Percentiles rank a stretch among this genome's conserved stretches.
Conservation (phyloP, 2,888 invertebrate genomes). For the Drosophila emarginata region DNA sequence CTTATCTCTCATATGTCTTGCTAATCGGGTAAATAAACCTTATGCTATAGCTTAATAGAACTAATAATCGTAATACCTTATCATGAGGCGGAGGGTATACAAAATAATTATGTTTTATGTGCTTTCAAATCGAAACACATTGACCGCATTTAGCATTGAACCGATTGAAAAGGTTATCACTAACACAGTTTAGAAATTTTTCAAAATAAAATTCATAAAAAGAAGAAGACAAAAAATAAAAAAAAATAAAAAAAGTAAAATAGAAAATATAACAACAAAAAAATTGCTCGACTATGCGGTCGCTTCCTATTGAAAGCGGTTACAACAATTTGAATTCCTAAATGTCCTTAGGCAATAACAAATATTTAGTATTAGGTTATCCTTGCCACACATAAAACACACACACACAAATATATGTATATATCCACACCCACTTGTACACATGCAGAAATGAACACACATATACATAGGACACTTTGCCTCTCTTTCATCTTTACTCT, state of each 20-base stretch:
- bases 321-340: slow-evolving; percentile 43
- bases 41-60: neutral
- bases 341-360: slow-evolving; percentile 68
- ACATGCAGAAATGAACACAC: slow-evolving; percentile 12
- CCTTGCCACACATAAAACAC: slow-evolving; percentile 52
- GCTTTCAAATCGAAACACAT: slow-evolving; percentile 17
- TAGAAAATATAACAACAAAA: neutral
- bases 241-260: neutral
- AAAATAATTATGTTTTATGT: neutral
- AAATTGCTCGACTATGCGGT: neutral
- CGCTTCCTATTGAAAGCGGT: neutral
- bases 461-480: slow-evolving; percentile 12
- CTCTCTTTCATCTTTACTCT: neutral
- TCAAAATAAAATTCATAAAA: neutral
- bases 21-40: neutral
- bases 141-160: slow-evolving; percentile 69
- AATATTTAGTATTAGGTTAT: slow-evolving; percentile 68
- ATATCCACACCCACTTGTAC: slow-evolving; percentile 12
- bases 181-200: slow-evolving; percentile 2
- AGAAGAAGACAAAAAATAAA: neutral
- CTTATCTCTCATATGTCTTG: too few relatives aligned
- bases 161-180: slow-evolving; percentile 62
- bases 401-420: slow-evolving; percentile 6
- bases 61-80: neutral
- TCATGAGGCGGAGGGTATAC: neutral